Evolutionary conservation across 2,797 vertebrate genomes (phyloP).

Genomic region (Adelosebastes latens): DNA sequence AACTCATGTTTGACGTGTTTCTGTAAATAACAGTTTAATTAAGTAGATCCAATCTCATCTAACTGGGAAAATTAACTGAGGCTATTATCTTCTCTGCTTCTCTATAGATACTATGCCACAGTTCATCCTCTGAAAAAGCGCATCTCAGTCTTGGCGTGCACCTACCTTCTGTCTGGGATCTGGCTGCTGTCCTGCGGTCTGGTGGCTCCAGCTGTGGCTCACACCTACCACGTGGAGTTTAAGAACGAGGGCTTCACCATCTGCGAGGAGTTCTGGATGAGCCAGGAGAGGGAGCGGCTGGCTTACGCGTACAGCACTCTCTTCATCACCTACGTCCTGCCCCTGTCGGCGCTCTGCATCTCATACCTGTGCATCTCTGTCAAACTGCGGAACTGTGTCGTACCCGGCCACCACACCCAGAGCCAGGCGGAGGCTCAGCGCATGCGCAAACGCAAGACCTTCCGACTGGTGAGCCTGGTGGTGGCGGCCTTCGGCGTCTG

Average conservation of each 20-base stretch:
- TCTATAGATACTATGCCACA: constrained; percentile 87
- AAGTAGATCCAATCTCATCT: background rate
- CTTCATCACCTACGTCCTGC: constrained; percentile 89
- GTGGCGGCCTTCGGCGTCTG: constrained; percentile 88
- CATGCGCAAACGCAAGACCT: constrained; percentile 88
- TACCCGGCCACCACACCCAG: constrained; percentile 87
- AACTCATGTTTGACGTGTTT: background rate
- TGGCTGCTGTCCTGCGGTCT: constrained; percentile 89
- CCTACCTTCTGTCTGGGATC: constrained; percentile 86
- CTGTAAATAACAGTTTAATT: background rate
- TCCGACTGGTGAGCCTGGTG: constrained; percentile 87
- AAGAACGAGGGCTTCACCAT: constrained; percentile 88
- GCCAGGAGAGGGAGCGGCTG: constrained; percentile 83
- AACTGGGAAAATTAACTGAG: background rate
- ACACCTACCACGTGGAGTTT: constrained; percentile 92
- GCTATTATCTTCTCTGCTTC: background rate
- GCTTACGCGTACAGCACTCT: constrained; percentile 89
- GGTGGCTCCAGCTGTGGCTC: constrained; percentile 88
- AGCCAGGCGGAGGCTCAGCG: constrained; percentile 86
- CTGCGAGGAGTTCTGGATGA: constrained; percentile 93
- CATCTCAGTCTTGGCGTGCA: constrained; percentile 85
- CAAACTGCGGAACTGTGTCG: constrained; percentile 88
- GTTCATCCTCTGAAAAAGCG: constrained; percentile 90
- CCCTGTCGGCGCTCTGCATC: constrained; percentile 87
- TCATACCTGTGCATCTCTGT: constrained; percentile 90